These are phyloP conservation scores for Elanoides forficatus DNA, from an alignment of 2,113 vertebrate genomes.

Conservation along the genomic window DNA sequence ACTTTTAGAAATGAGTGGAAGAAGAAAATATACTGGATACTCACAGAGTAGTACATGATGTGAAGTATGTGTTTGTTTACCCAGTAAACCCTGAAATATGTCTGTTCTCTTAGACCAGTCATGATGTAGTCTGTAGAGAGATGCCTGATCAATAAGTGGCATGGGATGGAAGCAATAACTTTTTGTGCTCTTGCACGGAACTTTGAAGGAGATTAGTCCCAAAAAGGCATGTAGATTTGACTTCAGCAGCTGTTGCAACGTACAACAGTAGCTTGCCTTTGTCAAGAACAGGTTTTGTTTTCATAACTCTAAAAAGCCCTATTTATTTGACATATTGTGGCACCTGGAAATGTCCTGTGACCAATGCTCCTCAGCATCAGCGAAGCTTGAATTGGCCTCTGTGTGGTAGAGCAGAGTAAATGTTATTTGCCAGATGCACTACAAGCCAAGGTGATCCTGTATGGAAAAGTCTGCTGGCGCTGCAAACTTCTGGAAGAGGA, in stretches of 20 bases:
- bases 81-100: not conserved
- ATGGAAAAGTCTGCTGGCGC: not conserved
- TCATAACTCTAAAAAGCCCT: not conserved
- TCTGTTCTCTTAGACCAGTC: not conserved
- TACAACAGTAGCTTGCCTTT: not conserved
- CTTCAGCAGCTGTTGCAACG: not conserved
- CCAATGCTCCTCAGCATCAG: not conserved
- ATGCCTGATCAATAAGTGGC: not conserved
- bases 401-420: not conserved
- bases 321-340: not conserved
- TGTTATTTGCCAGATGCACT: not conserved
- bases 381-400: not conserved
- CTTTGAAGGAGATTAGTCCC: not conserved
- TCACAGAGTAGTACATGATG: accelerated
- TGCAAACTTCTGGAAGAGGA: not conserved
- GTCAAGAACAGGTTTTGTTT: no score
- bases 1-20: not conserved
- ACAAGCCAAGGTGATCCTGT: not conserved
- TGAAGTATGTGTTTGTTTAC: not conserved
- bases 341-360: not conserved
- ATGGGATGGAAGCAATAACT: not conserved
- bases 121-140: not conserved
- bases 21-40: not conserved
- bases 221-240: not conserved
- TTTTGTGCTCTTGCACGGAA: not conserved